Percentiles rank a stretch among this genome's conserved stretches.
Conservation (phyloP, 2,888 invertebrate species). For the Drosophila cognata region DNA sequence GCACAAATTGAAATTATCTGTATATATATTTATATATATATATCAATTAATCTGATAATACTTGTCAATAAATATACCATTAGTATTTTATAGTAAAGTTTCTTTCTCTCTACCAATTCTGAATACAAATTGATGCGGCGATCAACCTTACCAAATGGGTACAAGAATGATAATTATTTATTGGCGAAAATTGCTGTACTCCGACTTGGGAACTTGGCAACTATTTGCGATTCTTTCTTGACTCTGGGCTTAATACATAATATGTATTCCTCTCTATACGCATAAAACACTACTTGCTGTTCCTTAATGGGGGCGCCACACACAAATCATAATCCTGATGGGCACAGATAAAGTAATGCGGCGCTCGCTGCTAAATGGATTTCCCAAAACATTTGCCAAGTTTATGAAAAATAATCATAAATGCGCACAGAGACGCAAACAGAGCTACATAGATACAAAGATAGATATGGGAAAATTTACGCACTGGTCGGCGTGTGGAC, state of each 20-base stretch:
- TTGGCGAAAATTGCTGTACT: background rate
- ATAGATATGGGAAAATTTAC: constrained; percentile 54
- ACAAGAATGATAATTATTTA: constrained; percentile 24
- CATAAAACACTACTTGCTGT: constrained; percentile 12
- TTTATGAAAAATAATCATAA: constrained; percentile 80
- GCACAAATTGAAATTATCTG: no score
- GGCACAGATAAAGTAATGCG: constrained; percentile 78
- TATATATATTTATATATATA: background rate
- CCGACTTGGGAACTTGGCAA: constrained; percentile 35
- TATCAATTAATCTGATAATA: background rate
- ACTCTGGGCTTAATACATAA: constrained; percentile 41
- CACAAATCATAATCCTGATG: constrained; percentile 75
- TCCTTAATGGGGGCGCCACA: constrained; percentile 37
- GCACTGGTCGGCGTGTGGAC: constrained; percentile 63
- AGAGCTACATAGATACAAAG: constrained; percentile 22
- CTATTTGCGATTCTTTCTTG: constrained; percentile 31
- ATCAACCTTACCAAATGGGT: background rate
- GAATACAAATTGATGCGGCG: background rate
- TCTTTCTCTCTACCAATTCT: background rate
- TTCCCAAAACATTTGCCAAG: constrained; percentile 80
- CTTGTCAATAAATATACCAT: background rate
- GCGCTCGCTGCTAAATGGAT: constrained; percentile 78
- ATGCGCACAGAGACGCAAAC: constrained; percentile 29
- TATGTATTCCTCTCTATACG: constrained; percentile 31
- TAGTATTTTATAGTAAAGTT: background rate